Evolutionary conservation across 2,797 vertebrate genomes (phyloP), one percentile per base, ranked within the genome.

Genomic region (Rhynchotus rufescens): DNA sequence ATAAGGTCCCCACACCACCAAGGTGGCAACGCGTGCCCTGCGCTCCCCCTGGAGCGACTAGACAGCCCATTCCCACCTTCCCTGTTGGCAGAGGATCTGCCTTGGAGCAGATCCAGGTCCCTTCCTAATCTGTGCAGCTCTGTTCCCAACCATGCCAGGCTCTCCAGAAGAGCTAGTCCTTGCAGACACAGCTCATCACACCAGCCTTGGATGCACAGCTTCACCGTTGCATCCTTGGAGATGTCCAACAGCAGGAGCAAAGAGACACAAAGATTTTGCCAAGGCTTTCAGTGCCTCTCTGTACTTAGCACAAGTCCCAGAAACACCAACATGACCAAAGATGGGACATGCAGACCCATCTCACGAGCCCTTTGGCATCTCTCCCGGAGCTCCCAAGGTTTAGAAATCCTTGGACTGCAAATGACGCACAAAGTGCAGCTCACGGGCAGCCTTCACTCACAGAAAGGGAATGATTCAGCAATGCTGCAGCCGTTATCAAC

Each of bases 51-150:
- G 51, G 6, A n/a, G 66, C 25, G 49, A 54, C 25, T 1, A 25
- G 9, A 23, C 4, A 36, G 57, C 0, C 0, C 2, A 54, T 12
- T 57, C 32, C 57, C 7, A 12, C 0, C 0, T 40, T 44, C 54
- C 61, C 26, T 62, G 38, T 65, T 30, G 6, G n/a, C 25, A 30
- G 6, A 5, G 40, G 8, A 40, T 4, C 4, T 20, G 73, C 28
- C 54, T 54, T 36, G 26, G n/a, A 74, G 54, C 2, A 3, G 7
- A 22, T 4, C 11, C 22, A 67, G 38, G 4, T 66, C 30, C 19
- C 17, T 62, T 28, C 67, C 22, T 8, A 3, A 47, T 30, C 44
- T 54, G 23, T 0, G 0, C 0, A 71, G 52, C 61, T 51, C 13
- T 47, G 60, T 15, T 4, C 23, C 30, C 47, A 66, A 71, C 38